Evolutionary conservation across 2,797 vertebrate genomes (phyloP).

Genomic region (Mustela erminea): DNA sequence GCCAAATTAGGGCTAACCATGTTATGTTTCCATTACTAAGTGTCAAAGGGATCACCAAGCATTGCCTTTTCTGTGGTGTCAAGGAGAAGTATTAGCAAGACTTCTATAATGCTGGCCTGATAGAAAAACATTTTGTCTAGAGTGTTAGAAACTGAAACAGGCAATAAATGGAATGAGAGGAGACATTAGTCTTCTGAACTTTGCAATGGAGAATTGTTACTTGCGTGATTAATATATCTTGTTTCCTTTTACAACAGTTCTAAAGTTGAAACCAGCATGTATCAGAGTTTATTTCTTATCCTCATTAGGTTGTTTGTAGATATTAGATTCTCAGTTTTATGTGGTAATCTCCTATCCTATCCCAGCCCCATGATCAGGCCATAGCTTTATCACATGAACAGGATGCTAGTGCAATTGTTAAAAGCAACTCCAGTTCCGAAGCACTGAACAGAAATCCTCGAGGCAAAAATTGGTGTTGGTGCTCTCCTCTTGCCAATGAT

Average conservation of each 20-base stretch:
- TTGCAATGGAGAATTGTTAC: background rate
- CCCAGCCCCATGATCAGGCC: background rate
- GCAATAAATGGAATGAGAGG: background rate
- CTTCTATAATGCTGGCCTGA: background rate
- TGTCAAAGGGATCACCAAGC: background rate
- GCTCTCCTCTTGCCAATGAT: background rate
- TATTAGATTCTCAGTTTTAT: background rate
- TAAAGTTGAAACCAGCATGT: background rate
- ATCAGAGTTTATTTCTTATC: background rate
- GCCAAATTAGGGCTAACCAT: background rate
- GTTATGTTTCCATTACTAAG: background rate
- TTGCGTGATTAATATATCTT: background rate
- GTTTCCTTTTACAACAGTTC: background rate
- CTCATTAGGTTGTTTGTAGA: background rate
- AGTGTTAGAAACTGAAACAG: background rate
- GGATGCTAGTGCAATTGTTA: background rate
- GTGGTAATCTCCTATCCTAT: background rate
- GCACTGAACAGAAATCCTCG: background rate
- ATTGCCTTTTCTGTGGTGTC: too few species aligned
- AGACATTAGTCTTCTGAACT: background rate
- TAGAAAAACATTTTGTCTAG: background rate
- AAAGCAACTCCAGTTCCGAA: background rate
- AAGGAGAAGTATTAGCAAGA: background rate
- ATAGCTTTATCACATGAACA: background rate
- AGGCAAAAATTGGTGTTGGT: background rate